Base-by-base conservation (phyloP, 2,113 vertebrate genomes). In the Morone saxatilis region DNA sequence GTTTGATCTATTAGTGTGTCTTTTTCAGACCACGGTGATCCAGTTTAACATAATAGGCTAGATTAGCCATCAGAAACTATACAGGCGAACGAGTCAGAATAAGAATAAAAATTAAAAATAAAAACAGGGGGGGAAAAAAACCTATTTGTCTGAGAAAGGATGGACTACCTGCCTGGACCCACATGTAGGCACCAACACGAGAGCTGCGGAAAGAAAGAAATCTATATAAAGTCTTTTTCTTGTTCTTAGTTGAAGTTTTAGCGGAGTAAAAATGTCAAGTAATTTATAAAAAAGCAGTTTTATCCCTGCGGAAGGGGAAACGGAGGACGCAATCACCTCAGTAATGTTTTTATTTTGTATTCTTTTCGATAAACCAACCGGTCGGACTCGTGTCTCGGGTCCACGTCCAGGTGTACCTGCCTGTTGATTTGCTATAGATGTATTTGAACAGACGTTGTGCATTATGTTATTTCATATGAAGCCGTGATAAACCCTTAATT, bases 371-470 rank as follows among this genome's bases (percentile, higher is more conserved):
- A 45, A 79, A 77, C 48, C 54, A 50, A 74, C 54, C 19, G 69
- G 57, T 81, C 31, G 72, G 81, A 78, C 71, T 73, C 31, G 31
- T 31, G 31, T 31, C 1, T 31, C 59, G 80, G 74, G 70, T 78
- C 83, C 76, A 76, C 78, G 84, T 76, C 13, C 88, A 85, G 88
- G 86, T 78, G 71, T 59, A 74, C 10, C 84, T 68, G 83, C 91
- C 91, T 89, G 87, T 90, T 85, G 88, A 88, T 85, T 88, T 86
- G 77, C 83, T 89, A 38, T 89, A 71, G 85, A 84, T 92, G 93
- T 94, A 93, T 93, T 93, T 92, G 87, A 93, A 87, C 88, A 94
- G 89, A 93, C 88, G 78, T 93, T 93, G 94, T 94, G 95, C 88
- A 89, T 94, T 90, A 79, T 92, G 92, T 96, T 86, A 88, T 89